These are phyloP conservation scores for Heterochromis multidens DNA, from an alignment of 2,113 vertebrate genomes.

Conservation along the genomic window DNA sequence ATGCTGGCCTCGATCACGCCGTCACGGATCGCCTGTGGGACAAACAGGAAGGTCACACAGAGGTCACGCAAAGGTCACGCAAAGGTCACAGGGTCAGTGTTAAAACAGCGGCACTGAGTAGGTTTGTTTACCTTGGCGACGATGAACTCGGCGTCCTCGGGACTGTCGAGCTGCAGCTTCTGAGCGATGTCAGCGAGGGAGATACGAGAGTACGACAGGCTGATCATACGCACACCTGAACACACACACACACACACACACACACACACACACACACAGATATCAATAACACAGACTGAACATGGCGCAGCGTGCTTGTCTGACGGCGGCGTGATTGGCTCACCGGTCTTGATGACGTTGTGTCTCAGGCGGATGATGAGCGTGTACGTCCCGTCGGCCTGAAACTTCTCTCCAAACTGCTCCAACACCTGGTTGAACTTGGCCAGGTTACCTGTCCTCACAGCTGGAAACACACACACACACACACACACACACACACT, in stretches of 20 bases:
- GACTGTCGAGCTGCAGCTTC: constrained; percentile 96
- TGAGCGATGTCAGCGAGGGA: constrained; percentile 94
- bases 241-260: background rate
- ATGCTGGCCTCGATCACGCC: constrained; percentile 98
- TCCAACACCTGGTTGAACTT: constrained; percentile 97
- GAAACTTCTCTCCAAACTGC: constrained; percentile 97
- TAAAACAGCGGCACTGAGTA: rapidly evolving
- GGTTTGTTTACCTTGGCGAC: constrained; percentile 87
- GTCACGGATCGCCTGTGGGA: constrained; percentile 90
- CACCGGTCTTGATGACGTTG: constrained; percentile 99
- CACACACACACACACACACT: background rate
- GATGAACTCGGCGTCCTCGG: constrained; percentile 96
- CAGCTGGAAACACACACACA: constrained; percentile 71
- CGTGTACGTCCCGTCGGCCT: constrained; percentile 94
- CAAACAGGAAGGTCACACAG: background rate
- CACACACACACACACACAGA: background rate
- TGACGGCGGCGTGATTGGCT: background rate
- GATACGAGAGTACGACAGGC: constrained; percentile 95
- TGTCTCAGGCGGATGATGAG: constrained; percentile 96
- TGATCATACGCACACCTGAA: constrained; percentile 97
- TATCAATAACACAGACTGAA: background rate
- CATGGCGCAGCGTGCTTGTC: rapidly evolving
- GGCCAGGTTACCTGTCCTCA: constrained; percentile 91
- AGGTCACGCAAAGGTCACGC: background rate
- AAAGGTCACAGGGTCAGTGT: background rate